Base-by-base conservation (phyloP, 64 coral and sea anemone species). In the Platygyra sinensis region DNA sequence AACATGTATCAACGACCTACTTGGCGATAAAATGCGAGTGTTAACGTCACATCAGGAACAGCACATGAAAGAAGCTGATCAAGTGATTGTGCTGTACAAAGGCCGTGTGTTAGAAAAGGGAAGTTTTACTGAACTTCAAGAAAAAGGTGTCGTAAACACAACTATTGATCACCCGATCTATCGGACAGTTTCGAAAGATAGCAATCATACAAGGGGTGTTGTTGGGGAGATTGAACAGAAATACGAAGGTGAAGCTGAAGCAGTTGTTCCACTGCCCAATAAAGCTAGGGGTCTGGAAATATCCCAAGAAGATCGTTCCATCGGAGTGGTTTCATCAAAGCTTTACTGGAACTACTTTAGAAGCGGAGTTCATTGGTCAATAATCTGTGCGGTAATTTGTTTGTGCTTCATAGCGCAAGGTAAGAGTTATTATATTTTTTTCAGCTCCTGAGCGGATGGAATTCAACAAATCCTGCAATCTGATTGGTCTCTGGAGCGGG, bases 51-150 rank as follows among this genome's bases (percentile, higher is more conserved):
- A 79, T 42, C 76, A 79, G 11, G 13, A 79, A 79, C 52, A 79
- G 76, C 52, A 79, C 76, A 50, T 79, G 76, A 32, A 79, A 79
- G 12, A 54, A n/a, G 76, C 76, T 16, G 76, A 42, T 42, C 33
- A 79, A 19, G 76, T 79, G 76, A 79, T 79, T 54, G 38, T 79
- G 31, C 5, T 79, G 76, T 22, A 79, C n/a, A 79, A 16, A 42
- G 76, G 76, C 33, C 18, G 25, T 19, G 52, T 79, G 5, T 39
- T 42, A 30, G 38, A 54, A 19, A 54, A 65, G 62, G 52, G 76
- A 54, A 22, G 52, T 13, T 54, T 13, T 3, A 19, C 31, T 50
- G 39, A 79, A 24, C 62, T 65, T 2, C 18, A 10, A 46, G 36
- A 42, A 50, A 14, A 79, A 50, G 76, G 52, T n/a, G 14, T 79